Evolutionary conservation across 1,140 invertebrate genomes (phyloP).

Genomic region (Drosophila pectinifera): DNA sequence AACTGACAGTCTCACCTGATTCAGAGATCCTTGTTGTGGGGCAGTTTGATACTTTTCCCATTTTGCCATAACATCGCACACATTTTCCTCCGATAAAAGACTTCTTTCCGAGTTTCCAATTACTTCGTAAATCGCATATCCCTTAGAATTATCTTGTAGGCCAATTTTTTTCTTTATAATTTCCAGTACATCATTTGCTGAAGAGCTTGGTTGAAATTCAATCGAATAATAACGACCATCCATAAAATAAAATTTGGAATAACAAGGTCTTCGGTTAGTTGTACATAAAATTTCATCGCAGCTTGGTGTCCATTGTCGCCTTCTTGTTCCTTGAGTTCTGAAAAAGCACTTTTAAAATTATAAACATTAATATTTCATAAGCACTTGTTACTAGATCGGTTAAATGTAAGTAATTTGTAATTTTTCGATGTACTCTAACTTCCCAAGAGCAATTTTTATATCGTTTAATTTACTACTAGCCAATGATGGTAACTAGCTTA

Average conservation of each 20-base stretch:
- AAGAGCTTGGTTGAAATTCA: conserved; percentile 97
- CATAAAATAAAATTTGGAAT: conserved; percentile 96
- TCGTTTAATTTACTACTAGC: too few species aligned
- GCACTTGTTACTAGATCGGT: neutral
- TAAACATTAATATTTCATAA: neutral
- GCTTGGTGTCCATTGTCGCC: conserved; percentile 96
- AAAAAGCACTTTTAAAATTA: conserved; percentile 63
- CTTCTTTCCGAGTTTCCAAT: conserved; percentile 92
- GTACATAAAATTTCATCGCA: conserved; percentile 97
- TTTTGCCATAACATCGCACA: conserved; percentile 97
- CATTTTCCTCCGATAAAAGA: conserved; percentile 93
- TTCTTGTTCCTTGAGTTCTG: conserved; percentile 89
- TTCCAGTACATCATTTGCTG: conserved; percentile 95
- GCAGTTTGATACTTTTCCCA: conserved; percentile 94
- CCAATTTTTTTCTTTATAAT: conserved; percentile 97
- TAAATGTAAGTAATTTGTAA: too few species aligned
- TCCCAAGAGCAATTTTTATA: too few species aligned
- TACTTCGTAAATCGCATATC: conserved; percentile 87
- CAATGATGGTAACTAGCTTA: too few species aligned
- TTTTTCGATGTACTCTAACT: too few species aligned
- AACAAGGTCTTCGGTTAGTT: conserved; percentile 94
- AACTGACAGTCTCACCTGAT: conserved; percentile 36
- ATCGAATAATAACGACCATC: conserved; percentile 97
- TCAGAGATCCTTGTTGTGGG: conserved; percentile 86
- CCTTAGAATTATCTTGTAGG: conserved; percentile 91